phyloP scores from a whole-genome alignment of 2,888 invertebrate species.

The Teinopalpus imperialis region DNA sequence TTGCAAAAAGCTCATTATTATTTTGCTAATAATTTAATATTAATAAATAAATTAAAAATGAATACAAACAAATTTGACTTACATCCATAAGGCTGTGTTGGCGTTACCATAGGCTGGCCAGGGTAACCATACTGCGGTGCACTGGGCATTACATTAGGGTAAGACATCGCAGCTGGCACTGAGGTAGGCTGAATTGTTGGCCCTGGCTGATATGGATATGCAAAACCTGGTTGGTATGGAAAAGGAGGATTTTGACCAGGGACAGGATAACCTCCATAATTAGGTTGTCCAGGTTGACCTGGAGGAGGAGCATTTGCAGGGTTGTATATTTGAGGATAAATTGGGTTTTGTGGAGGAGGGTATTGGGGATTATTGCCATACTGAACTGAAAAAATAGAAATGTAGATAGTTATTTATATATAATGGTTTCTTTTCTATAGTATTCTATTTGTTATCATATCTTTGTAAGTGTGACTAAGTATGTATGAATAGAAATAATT shows the following conservation, averaged over 20 bases:
- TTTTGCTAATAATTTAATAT: too few relatives aligned
- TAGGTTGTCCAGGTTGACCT: constrained; percentile 38
- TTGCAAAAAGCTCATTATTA: too few relatives aligned
- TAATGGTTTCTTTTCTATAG: too few relatives aligned
- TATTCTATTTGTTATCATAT: too few relatives aligned
- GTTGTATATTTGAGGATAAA: constrained; percentile 61
- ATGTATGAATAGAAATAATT: too few relatives aligned
- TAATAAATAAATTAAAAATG: too few relatives aligned
- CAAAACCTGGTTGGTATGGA: constrained; percentile 44
- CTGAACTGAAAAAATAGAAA: constrained; percentile 51
- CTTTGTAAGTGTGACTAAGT: too few relatives aligned
- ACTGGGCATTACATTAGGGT: constrained; percentile 41
- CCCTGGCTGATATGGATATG: constrained; percentile 35
- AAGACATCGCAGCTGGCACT: constrained; percentile 53
- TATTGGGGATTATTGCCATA: constrained; percentile 53
- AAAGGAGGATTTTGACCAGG: constrained; percentile 36
- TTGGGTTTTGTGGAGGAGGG: constrained; percentile 56
- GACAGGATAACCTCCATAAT: constrained; percentile 35
- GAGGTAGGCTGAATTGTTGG: constrained; percentile 31
- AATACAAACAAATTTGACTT: constrained; percentile 30
- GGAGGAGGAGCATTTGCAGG: constrained; percentile 50
- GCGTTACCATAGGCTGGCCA: constrained; percentile 35
- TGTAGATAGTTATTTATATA: too few relatives aligned
- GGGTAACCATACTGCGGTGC: constrained; percentile 35
- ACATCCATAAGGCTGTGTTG: constrained; percentile 33